Base-by-base conservation (phyloP, 2,888 invertebrate species). In the Pseudanteris insignis region DNA sequence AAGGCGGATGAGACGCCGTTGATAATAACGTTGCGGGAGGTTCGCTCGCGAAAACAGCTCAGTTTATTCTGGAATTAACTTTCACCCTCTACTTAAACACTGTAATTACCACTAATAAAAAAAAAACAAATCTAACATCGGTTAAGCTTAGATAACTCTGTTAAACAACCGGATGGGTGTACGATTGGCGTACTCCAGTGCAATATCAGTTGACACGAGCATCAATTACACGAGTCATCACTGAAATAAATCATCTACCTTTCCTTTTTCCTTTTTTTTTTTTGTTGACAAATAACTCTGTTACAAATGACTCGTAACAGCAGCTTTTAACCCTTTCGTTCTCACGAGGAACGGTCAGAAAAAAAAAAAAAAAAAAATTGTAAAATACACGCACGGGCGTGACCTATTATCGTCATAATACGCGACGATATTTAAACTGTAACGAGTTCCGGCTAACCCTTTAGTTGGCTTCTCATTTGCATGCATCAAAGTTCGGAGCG, bases 401-500 rank as follows among this genome's bases (percentile, higher is more conserved):
- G 75, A 75, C 70, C 74, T 74, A 77, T 77, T 77, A 74, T 64
- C 72, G 67, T 63, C 43, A 78, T 74, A 76, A 79, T 77, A 67
- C 71, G 64, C 68, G 64, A 59, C 72, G 76, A 78, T 77, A 78
- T 78, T 79, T 78, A 76, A 77, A 77, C 71, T 73, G 75, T 73
- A 75, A 73, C 76, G 70, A 71, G 70, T 69, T 69, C 62, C 63
- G 37, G 43, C 40, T 67, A 77, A 77, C 77, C 76, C 77, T 77
- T 77, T 73, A 51, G 69, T 50, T 37, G 48, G 60, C 68, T 54
- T 18, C 57, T 73, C 65, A 76, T 77, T 77, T 77, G 75, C 77
- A 77, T 77, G 50, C 38, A 29, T 25, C 43, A 24, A 60, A 53
- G 59, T 55, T 50, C 60, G 53, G 14, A 18, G 44, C 41, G 46